These are phyloP conservation scores for Burhinus bistriatus DNA, from an alignment of 2,113 vertebrate genomes.

Conservation along the genomic window DNA sequence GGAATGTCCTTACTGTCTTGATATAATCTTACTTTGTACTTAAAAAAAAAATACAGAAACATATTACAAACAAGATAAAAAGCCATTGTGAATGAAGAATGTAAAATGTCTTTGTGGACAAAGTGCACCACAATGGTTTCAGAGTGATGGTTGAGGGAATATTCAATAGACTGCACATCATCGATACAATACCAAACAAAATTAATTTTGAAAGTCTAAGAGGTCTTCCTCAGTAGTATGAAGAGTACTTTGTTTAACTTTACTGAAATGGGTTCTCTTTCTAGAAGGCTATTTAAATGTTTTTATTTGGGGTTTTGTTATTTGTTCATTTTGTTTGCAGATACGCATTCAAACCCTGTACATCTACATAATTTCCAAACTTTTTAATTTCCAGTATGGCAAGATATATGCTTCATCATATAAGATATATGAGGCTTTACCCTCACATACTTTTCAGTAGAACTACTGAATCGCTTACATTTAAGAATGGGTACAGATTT, in stretches of 20 bases:
- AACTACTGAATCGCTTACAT: neutral
- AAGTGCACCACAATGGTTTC: conserved; percentile 39
- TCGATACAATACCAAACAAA: conserved; percentile 7
- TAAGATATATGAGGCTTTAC: neutral
- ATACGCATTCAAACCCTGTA: neutral
- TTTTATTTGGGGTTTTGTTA: neutral
- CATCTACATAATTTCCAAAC: neutral
- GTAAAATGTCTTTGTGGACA: conserved; percentile 3
- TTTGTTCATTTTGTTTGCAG: neutral
- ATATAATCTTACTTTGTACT: neutral
- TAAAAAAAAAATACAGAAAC: conserved; percentile 3
- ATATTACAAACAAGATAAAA: conserved; percentile 34
- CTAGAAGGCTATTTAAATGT: neutral
- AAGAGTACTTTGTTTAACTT: conserved; percentile 37
- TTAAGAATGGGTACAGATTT: neutral
- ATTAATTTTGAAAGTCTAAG: neutral
- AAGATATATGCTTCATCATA: neutral
- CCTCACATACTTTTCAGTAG: neutral
- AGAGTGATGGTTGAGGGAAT: neutral
- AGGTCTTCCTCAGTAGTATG: neutral
- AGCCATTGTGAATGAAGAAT: conserved; percentile 17
- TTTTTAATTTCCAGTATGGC: neutral
- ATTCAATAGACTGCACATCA: neutral
- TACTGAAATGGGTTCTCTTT: neutral
- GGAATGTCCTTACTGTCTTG: conserved; percentile 39